Base-by-base conservation (phyloP, 2,797 vertebrate species). In the Myoxocephalus aenaeus region DNA sequence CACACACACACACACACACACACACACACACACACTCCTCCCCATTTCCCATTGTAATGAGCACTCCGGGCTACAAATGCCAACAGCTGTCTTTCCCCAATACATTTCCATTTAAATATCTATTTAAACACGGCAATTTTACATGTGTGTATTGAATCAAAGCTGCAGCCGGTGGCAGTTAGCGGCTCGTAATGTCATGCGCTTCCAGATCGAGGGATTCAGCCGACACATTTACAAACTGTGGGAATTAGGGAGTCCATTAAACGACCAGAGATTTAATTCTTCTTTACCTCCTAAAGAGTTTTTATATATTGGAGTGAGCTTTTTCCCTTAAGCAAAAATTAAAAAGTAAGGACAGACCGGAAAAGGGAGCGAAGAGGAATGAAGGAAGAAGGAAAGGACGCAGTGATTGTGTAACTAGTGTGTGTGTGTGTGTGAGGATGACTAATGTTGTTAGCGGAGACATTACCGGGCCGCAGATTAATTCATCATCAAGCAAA, bases 21-120 rank as follows among this genome's bases (percentile, higher is more conserved):
- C 85, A 62, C 46, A 88, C 83, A 82, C 88, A 68, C 38, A 88
- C 83, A 82, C 88, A 84, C 85, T 74, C 84, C 77, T 83, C 85
- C 89, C 86, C 94, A 96, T 98, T 98, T 97, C 95, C 96, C 96
- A 96, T 96, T 96, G 95, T 96, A 96, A 96, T 96, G 95, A 95
- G 95, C 94, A 94, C 91, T 94, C 96, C 95, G 94, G 95, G 95
- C 94, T 91, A 96, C 94, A 85, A 92, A 96, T 93, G 93, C 94
- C 92, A 93, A 90, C 93, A 94, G 90, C 93, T 93, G 93, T 92
- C 90, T 90, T 90, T 87, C 17, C 6, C 17, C 90, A 86, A 92
- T 91, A 85, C 89, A 93, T 94, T 92, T 80, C 90, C 91, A 94
- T 94, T 93, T 93, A 93, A 93, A 93, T 94, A 86, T 92, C 89